These are phyloP conservation scores for Dorcus parallelipipedus DNA, from an alignment of 2,888 invertebrate species.

Conservation along the genomic window DNA sequence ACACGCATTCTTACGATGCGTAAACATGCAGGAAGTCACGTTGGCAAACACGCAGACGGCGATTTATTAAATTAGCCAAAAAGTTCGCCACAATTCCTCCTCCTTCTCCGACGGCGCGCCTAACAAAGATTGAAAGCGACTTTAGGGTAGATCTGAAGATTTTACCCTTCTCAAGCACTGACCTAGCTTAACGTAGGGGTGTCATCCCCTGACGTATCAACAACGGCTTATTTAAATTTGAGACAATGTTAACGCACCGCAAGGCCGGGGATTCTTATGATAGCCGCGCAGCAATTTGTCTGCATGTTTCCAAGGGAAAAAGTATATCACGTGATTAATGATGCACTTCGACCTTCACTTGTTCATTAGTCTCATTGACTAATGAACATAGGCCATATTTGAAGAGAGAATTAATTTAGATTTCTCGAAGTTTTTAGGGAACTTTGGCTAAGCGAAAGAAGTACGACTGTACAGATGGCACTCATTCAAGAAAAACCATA, in stretches of 20 bases:
- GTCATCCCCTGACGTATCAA: constrained; percentile 13
- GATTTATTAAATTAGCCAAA: not conserved
- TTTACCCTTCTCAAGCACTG: constrained; percentile 26
- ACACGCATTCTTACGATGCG: too few species aligned
- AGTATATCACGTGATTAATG: too few species aligned
- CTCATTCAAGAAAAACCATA: too few species aligned
- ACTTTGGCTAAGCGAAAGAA: too few species aligned
- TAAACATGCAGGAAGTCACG: not conserved
- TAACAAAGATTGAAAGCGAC: constrained; percentile 20
- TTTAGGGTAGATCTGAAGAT: constrained; percentile 26
- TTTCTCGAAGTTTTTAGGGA: too few species aligned
- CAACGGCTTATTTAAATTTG: constrained; percentile 15
- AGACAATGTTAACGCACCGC: constrained; percentile 1
- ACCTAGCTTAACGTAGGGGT: constrained; percentile 16
- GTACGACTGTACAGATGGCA: too few species aligned
- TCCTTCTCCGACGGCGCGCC: constrained; percentile 3
- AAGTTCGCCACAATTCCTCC: not conserved
- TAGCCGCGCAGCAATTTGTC: too few species aligned
- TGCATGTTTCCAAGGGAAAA: too few species aligned
- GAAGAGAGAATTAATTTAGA: too few species aligned
- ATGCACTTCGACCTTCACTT: too few species aligned
- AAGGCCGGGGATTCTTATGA: not conserved
- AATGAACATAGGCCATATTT: too few species aligned
- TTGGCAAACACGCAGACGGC: not conserved
- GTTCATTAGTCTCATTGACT: too few species aligned